phyloP scores from a whole-genome alignment of 2,113 vertebrate genomes.

The Eretmochelys imbricata region DNA sequence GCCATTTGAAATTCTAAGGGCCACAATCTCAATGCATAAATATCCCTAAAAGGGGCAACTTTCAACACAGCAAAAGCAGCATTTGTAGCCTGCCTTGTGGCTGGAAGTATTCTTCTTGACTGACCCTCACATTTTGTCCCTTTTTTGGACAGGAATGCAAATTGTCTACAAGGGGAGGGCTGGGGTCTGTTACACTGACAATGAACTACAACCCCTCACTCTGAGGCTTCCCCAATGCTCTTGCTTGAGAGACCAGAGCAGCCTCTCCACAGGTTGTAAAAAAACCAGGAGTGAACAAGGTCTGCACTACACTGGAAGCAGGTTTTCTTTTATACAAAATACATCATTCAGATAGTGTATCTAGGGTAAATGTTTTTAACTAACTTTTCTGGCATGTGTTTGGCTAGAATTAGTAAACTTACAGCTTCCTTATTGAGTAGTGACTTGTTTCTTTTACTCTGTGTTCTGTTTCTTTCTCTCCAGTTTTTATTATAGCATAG shows the following conservation, averaged over 20 bases:
- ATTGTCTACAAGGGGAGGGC: neutral
- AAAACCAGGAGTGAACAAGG: neutral
- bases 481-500: neutral
- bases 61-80: neutral
- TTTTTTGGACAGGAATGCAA: neutral
- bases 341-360: neutral
- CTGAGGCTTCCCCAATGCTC: neutral
- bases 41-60: neutral
- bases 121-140: neutral
- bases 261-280: neutral
- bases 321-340: neutral
- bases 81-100: rapidly evolving
- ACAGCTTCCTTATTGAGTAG: neutral
- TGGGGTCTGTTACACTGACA: neutral
- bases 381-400: neutral
- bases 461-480: neutral
- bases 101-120: neutral
- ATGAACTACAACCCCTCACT: neutral
- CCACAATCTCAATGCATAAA: neutral
- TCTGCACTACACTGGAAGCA: neutral
- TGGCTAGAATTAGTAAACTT: neutral
- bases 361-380: neutral
- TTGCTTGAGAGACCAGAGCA: neutral
- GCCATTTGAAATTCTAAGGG: neutral
- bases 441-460: neutral